Base-by-base conservation (phyloP, 1,140 invertebrate genomes). In the Aradophagus sp. region DNA sequence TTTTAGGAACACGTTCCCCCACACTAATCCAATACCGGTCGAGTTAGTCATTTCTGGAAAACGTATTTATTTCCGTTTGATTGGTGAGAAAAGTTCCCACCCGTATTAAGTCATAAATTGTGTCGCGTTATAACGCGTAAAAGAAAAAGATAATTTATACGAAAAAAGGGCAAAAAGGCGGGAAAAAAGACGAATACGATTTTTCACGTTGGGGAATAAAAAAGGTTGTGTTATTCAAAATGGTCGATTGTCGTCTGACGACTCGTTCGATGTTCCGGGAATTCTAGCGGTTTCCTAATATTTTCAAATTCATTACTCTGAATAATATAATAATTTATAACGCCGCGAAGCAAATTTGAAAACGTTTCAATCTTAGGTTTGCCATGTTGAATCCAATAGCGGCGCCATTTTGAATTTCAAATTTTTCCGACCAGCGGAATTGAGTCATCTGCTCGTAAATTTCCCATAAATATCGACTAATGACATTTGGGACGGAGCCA, bases 341-440 rank as follows among this genome's bases (percentile, higher is more conserved):
- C 34, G n/a, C 2, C 13, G 8, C 1, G 27, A 12, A 8, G 5
- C 17, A 38, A 14, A n/a, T n/a, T n/a, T n/a, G 52, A 17, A 44
- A 41, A 67, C 39, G 38, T 35, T 31, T 58, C 32, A 58, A 58
- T 58, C 26, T 67, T 36, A 32, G 39, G 23, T 50, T 52, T 58
- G 62, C 62, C 62, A 66, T 66, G 48, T 56, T 66, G 62, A 29
- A 41, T 56, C 20, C 13, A 2, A 29, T 13, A 47, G 23, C 2
- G 1, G 1, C 45, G 53, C 63, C 63, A 68, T 68, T 68, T 59
- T 68, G 63, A 59, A 59, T 68, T 39, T 32, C n/a, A 59, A 68
- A 34, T 68, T 48, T 45, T 67, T 32, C 39, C 65, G 16, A 39
- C 15, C 41, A 45, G 47, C 15, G 55, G 41, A 61, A 68, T 68